A percentile compares a stretch with the other conserved stretches of the same genome.
phyloP scores from a whole-genome alignment of 2,888 invertebrate genomes.

The Reticulitermes lucifugus region DNA sequence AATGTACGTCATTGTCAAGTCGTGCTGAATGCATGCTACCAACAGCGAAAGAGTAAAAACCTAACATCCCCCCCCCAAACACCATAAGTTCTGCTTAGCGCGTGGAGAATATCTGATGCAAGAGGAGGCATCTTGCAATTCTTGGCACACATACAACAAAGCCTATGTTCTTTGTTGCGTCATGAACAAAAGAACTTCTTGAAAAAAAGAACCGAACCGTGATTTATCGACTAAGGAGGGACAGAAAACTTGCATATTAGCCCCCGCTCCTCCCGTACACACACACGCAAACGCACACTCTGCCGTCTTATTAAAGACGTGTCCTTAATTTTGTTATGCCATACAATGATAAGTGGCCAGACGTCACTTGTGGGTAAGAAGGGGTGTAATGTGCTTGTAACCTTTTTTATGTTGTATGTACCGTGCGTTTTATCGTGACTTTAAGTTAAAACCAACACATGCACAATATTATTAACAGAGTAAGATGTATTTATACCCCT shows the following conservation, averaged over 20 bases:
- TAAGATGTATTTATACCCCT: too few species aligned
- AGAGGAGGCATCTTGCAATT: neutral
- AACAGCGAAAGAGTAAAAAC: neutral
- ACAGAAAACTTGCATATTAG: neutral
- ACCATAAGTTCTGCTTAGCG: neutral
- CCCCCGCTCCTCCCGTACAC: neutral
- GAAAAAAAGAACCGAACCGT: neutral
- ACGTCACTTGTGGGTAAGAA: neutral
- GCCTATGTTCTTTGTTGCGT: neutral
- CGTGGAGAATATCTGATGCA: neutral
- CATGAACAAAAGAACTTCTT: slow-evolving; percentile 1
- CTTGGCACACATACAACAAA: slow-evolving; percentile 13
- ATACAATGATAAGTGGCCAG: neutral
- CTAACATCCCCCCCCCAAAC: neutral
- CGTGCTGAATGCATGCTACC: neutral
- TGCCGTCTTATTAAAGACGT: neutral
- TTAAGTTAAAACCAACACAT: too few species aligned
- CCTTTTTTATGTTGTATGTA: neutral
- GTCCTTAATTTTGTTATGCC: neutral
- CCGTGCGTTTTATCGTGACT: too few species aligned
- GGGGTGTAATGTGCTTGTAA: neutral
- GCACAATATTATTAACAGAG: too few species aligned
- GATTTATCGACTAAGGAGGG: slow-evolving; percentile 3
- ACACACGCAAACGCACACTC: neutral
- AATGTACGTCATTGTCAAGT: neutral